Percentiles rank a stretch among this genome's conserved stretches.
These are phyloP conservation scores for Siniperca undulata DNA, from an alignment of 2,797 vertebrate species.

Conservation along the genomic window DNA sequence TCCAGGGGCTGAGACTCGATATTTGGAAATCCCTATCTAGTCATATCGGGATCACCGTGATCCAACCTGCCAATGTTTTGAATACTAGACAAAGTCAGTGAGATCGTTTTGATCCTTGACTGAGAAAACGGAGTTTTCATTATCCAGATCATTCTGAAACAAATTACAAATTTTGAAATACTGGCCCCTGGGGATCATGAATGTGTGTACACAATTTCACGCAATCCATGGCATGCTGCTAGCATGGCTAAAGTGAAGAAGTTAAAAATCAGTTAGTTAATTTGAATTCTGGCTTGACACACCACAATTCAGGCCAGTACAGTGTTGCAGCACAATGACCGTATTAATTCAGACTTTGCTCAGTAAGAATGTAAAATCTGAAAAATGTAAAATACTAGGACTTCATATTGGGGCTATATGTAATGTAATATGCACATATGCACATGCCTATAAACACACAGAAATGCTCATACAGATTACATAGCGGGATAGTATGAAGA, in stretches of 20 bases:
- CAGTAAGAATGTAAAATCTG: neutral
- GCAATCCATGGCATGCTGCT: neutral
- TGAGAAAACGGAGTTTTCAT: no score
- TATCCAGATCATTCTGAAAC: no score
- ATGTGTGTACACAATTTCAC: neutral
- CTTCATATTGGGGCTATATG: neutral
- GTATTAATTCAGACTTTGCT: constrained; percentile 3
- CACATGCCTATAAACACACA: constrained; percentile 35
- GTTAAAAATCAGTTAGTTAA: neutral
- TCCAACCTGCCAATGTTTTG: no score
- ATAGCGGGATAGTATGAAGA: constrained; percentile 63
- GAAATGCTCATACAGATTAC: constrained; percentile 51
- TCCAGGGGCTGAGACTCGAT: no score
- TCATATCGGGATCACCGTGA: no score
- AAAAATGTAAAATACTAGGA: neutral
- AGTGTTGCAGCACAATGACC: neutral
- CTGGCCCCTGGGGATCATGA: no score
- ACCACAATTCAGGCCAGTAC: neutral
- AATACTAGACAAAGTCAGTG: no score
- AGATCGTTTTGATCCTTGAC: no score
- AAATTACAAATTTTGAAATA: no score
- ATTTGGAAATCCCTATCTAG: no score
- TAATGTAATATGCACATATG: constrained; percentile 21
- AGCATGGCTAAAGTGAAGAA: neutral
- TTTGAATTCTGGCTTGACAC: neutral